Evolutionary conservation across 2,113 vertebrate species (phyloP).

Genomic region (Psittacus erithacus): DNA sequence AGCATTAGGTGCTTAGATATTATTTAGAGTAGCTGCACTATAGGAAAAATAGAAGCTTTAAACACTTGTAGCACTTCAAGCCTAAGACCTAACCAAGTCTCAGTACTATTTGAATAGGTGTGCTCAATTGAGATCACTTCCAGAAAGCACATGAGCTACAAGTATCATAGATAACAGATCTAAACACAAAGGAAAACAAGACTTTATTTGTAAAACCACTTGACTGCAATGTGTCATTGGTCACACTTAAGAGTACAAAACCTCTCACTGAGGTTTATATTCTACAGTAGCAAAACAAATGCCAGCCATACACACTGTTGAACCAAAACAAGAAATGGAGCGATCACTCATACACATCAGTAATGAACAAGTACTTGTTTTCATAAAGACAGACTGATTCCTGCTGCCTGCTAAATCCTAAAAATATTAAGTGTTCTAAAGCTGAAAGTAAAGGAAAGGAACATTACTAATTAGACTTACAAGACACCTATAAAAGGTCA

Average conservation of each 20-base stretch:
- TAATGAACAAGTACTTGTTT: neutral
- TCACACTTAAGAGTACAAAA: neutral
- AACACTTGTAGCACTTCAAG: neutral
- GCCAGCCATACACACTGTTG: accelerated
- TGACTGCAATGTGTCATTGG: neutral
- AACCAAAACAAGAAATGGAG: neutral
- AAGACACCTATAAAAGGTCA: neutral
- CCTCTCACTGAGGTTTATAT: neutral
- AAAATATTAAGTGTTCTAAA: neutral
- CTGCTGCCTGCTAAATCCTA: neutral
- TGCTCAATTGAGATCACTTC: neutral
- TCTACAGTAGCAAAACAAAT: neutral
- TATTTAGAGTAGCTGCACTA: neutral
- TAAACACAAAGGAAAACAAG: neutral
- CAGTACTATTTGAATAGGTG: neutral
- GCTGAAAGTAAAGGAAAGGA: neutral
- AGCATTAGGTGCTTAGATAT: neutral
- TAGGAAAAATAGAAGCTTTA: neutral
- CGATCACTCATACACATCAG: neutral
- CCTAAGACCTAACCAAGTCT: neutral
- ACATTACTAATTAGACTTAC: neutral
- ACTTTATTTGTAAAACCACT: neutral
- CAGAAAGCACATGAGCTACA: neutral
- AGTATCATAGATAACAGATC: neutral
- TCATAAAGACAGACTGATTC: neutral